Percentiles rank a stretch among this genome's conserved stretches.
Conservation (phyloP, 2,888 invertebrate genomes). For the Coecobrya sp. region DNA sequence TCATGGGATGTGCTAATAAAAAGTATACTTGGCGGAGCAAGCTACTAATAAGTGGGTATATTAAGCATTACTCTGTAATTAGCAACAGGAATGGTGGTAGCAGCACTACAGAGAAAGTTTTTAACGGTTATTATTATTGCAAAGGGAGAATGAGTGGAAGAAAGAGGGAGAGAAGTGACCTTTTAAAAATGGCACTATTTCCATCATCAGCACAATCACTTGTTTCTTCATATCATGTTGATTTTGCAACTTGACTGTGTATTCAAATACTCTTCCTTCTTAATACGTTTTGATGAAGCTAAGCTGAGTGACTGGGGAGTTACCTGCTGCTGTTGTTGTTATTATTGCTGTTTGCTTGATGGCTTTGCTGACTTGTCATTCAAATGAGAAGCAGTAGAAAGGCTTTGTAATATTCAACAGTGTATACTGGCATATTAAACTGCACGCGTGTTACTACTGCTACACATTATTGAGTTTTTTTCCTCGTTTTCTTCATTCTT, state of each 20-base stretch:
- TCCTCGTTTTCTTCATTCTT: not conserved
- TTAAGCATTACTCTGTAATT: not conserved
- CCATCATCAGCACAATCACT: too few species aligned
- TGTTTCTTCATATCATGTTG: not conserved
- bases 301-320: not conserved
- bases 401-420: constrained; percentile 72
- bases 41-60: too few species aligned
- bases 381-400: too few species aligned
- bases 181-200: constrained; percentile 29
- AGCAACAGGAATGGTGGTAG: not conserved
- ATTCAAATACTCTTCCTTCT: too few species aligned
- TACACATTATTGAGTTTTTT: too few species aligned
- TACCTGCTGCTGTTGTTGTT: constrained; percentile 39
- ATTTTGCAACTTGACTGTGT: not conserved
- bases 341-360: constrained; percentile 45
- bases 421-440: constrained; percentile 36
- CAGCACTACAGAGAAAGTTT: constrained; percentile 3
- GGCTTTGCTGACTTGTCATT: constrained; percentile 57
- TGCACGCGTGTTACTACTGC: constrained; percentile 35
- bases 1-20: not conserved
- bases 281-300: constrained; percentile 34
- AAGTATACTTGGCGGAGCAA: not conserved
- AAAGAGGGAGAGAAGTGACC: not conserved
- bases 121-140: constrained; percentile 46
- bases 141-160: not conserved